Base-by-base conservation (phyloP, 2,888 invertebrate species). In the Stictocephala bisonia region DNA sequence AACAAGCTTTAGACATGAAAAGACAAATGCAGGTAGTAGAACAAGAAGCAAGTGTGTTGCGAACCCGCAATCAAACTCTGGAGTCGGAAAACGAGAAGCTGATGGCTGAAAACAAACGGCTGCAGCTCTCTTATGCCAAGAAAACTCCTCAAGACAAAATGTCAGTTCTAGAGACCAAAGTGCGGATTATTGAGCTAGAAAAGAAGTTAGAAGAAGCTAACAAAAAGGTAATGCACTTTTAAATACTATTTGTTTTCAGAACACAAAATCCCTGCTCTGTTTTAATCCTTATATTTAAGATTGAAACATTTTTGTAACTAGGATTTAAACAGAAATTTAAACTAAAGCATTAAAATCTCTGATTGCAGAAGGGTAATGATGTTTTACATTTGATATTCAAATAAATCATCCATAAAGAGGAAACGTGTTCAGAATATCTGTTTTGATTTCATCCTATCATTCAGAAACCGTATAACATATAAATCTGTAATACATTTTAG, bases 31-130 rank as follows among this genome's bases (percentile, higher is more conserved):
- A 92, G 84, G 87, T 91, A 0, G 89, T 93, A 68, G 93, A 93
- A 83, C 91, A 93, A 83, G 94, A 94, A 84, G 90, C 91, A 1
- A 86, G 86, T 68, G 88, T 91, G 64, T 84, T 93, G 66, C 86
- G 92, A 77, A 86, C 87, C 27, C 93, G 91, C 84, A 88, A 90
- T 18, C 89, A 90, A 81, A 87, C 86, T 31, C 83, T 94, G 24
- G 93, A 94, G 84, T 84, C 84, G 35, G 93, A 94, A 81, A 93
- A 93, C 81, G 93, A 94, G 77, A 91, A 90, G 83, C 82, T 94
- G 66, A 85, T 86, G 73, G 86, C 88, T 56, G 93, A 94, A 83
- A 93, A 93, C 81, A 92, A 91, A 80, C 88, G 89, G 75, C 82
- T 93, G 79, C 89, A 90, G 82, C 82, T 91, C 69, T 79, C 89